Base-by-base conservation (phyloP, 2,797 vertebrate species). In the Onychomys torridus region DNA sequence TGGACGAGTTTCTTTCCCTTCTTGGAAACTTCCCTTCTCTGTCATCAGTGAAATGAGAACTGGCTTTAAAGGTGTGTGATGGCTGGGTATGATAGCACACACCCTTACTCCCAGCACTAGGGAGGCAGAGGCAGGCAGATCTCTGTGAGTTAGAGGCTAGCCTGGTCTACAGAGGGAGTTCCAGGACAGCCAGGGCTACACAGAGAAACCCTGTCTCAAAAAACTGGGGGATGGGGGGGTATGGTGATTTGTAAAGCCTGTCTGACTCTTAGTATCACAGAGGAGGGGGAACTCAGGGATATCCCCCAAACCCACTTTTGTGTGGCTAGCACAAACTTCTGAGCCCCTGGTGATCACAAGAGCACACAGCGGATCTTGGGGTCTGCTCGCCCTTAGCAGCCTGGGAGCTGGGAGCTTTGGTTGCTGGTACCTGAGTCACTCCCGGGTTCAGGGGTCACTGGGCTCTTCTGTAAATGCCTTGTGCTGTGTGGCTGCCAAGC, bases 401-500 rank as follows among this genome's bases (percentile, higher is more conserved):
- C 71, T 52, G 27, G 90, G 59, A 23, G 8, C 49, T 16, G 23
- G 11, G 43, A 83, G 21, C n/a, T 79, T 69, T 57, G 67, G 46
- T 75, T 78, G n/a, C 63, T 67, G 82, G 17, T 46, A 67, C 78
- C 7, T 21, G 27, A 0, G 0, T 49, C 69, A 43, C 3, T 63
- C 37, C 61, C 81, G 40, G 83, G 92, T 14, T 95, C 76, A 67
- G 34, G 1, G 37, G 71, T 82, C 82, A 75, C 63, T 67, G 81
- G 90, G 63, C 61, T 93, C 37, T 91, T 91, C 90, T 83, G 43
- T 65, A 91, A 93, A 83, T 13, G 49, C 27, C 11, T 43, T 91
- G 43, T n/a, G 57, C 95, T 37, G 13, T 27, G 71, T 59, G 89
- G 75, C 92, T 65, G 88, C 96, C 96, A 91, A 63, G 87, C 93